Percentiles rank a stretch among this genome's conserved stretches.
Conservation (phyloP, 2,113 vertebrate genomes). For the Microtus montanus region DNA sequence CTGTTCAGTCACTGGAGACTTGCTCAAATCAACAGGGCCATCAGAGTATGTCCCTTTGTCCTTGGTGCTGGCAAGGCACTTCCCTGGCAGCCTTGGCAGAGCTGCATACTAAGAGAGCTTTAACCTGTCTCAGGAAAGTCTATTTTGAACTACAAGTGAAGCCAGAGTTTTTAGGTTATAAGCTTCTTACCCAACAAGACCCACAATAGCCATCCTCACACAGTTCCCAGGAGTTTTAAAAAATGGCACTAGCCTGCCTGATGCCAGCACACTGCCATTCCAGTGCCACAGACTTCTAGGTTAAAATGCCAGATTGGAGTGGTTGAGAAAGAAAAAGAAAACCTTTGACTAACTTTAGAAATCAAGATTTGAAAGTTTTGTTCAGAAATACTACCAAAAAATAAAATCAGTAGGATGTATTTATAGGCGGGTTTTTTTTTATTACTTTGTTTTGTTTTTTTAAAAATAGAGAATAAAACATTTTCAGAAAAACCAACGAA, state of each 20-base stretch:
- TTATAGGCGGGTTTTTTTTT: neutral
- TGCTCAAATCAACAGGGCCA: neutral
- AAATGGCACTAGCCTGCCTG: neutral
- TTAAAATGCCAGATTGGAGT: neutral
- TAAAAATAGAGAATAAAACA: neutral
- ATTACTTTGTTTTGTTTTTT: neutral
- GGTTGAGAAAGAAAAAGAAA: constrained; percentile 15
- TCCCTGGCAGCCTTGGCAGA: constrained; percentile 54
- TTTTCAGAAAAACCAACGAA: neutral
- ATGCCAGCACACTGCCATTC: accelerated
- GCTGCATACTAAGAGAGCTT: constrained; percentile 2
- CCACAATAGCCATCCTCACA: neutral
- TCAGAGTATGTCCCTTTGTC: constrained; percentile 31
- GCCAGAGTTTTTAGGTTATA: constrained; percentile 28
- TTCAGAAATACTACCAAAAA: constrained; percentile 31
- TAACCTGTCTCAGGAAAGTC: constrained; percentile 63
- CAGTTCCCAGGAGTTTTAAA: neutral
- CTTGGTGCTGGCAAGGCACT: constrained; percentile 49
- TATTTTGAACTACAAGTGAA: constrained; percentile 62
- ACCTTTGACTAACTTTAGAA: constrained; percentile 40
- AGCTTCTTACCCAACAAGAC: neutral
- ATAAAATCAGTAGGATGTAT: neutral
- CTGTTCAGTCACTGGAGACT: neutral
- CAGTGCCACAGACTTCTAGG: too few relatives aligned
- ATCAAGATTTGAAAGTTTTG: constrained; percentile 8